A percentile compares a stretch with the other conserved stretches of the same genome.
These are phyloP conservation scores for Rhyacichthys aspro DNA, from an alignment of 2,797 vertebrate genomes.

Conservation along the genomic window DNA sequence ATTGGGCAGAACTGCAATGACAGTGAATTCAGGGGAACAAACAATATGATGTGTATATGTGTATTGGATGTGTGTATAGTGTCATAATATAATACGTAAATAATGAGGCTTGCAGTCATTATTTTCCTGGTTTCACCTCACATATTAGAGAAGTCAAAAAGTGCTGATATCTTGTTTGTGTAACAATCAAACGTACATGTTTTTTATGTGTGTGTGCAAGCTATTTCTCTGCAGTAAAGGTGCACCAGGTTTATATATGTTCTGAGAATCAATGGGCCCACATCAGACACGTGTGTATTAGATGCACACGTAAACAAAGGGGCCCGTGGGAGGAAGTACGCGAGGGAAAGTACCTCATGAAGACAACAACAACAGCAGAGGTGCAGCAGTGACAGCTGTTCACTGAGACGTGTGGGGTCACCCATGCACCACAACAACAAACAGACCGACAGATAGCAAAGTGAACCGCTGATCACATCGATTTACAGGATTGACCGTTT, in stretches of 20 bases:
- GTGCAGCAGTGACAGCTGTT: slow-evolving; percentile 66
- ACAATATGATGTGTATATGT: too few species aligned
- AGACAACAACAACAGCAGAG: slow-evolving; percentile 73
- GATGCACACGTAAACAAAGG: slow-evolving; percentile 60
- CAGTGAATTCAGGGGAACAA: too few species aligned
- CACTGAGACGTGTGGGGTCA: slow-evolving; percentile 54
- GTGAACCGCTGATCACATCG: neutral
- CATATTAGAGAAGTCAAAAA: too few species aligned
- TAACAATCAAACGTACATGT: neutral
- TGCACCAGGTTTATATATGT: slow-evolving; percentile 25
- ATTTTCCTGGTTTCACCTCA: too few species aligned
- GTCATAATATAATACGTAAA: too few species aligned
- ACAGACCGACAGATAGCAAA: neutral
- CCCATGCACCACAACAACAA: slow-evolving; percentile 53
- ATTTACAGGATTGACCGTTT: too few species aligned
- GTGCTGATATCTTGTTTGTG: too few species aligned
- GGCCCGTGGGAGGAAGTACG: slow-evolving; percentile 72
- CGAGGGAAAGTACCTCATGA: slow-evolving; percentile 72
- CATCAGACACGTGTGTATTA: slow-evolving; percentile 29
- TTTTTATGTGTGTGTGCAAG: neutral
- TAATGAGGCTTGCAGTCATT: too few species aligned
- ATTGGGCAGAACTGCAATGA: neutral
- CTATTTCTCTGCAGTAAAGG: neutral
- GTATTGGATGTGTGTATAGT: neutral
- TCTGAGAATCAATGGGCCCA: slow-evolving; percentile 46